Conservation (phyloP, 2,113 vertebrate species). For the Delphinus delphis region DNA sequence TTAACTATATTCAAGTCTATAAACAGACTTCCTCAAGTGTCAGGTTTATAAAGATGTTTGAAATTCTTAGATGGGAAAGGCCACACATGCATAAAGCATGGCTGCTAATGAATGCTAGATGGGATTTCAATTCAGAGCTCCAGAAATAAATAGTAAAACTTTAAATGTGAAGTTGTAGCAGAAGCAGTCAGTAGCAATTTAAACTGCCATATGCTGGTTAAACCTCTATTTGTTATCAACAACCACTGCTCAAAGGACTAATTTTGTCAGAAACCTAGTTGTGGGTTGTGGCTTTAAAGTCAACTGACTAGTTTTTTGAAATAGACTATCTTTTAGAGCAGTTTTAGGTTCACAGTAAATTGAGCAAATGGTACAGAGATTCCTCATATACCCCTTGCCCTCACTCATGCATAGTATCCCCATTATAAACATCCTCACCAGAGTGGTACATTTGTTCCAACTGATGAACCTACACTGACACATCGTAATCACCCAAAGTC, state of each 20-base stretch:
- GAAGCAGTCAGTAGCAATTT: neutral
- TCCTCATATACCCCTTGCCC: neutral
- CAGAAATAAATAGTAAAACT: neutral
- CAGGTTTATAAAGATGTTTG: neutral
- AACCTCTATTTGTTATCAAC: neutral
- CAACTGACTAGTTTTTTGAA: neutral
- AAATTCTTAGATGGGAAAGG: constrained; percentile 15
- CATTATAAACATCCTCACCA: neutral
- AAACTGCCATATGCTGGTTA: neutral
- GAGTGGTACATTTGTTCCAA: neutral
- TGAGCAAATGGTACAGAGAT: neutral
- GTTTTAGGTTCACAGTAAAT: neutral
- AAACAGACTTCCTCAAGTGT: constrained; percentile 16
- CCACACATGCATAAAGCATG: neutral
- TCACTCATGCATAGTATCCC: neutral
- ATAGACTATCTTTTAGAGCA: neutral
- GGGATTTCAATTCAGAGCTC: neutral
- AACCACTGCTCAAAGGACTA: neutral
- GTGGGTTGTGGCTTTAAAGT: neutral
- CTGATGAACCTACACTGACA: neutral
- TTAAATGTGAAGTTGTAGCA: neutral
- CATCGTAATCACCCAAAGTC: neutral
- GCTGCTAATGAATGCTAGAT: neutral
- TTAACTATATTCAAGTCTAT: neutral
- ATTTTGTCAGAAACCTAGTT: constrained; percentile 4